Base-by-base conservation (phyloP, 2,888 invertebrate genomes). In the Epirrita christyi region DNA sequence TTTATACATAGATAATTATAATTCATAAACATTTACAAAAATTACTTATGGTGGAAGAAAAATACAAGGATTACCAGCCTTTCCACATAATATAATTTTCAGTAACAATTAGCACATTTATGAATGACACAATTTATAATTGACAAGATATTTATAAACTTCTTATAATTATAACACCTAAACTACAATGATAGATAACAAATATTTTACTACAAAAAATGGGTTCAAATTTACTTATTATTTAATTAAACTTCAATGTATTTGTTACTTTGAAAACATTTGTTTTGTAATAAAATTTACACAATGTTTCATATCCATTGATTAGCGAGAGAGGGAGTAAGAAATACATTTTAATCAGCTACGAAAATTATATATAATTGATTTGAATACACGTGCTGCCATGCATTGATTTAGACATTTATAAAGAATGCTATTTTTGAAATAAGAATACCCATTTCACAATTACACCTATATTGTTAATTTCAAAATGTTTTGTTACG, bases 31-130 rank as follows among this genome's bases (percentile, higher is more conserved):
- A 21, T 3, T 3, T 21, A 21, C 21, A 21, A 21, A 3, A 21
- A 21, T 4, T 21, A 4, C 21, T 21, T 21, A 21, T 21, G 4
- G 4, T 3, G 4, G 21, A 21, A 21, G n/a, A 21, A 21, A 21
- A 21, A 2, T 21, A 21, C 21, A 21, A 21, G 4, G 4, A 21
- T 3, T 21, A 40, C 82, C 82, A 83, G 83, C 82, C 81, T 80
- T 79, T 69, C 48, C 50, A 69, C 6, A 53, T 53, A 54, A 69
- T 59, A 72, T 67, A 69, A 62, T 67, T 43, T 54, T 42, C 49
- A 55, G 44, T 45, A 40, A 36, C 41, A 46, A 14, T 59, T 45
- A 32, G 46, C 43, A 65, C 54, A 52, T 36, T 45, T 21, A 28
- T 53, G 47, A 64, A 49, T 54, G 48, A 64, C 63, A 65, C 59